Base-by-base conservation (phyloP, 2,888 invertebrate genomes). In the Steinernema scapterisci region DNA sequence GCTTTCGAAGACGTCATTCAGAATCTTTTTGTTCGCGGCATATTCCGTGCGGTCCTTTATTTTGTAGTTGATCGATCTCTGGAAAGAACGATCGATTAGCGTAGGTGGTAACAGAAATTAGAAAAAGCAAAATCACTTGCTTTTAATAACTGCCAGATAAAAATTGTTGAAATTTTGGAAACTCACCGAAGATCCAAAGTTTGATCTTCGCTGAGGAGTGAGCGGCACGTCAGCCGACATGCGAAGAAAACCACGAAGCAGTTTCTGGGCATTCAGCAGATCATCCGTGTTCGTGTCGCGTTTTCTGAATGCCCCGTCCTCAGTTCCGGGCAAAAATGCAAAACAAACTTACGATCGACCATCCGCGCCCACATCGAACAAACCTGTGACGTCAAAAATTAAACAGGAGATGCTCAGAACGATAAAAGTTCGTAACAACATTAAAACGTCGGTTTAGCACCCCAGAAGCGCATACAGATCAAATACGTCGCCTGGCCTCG, bases 1-100 rank as follows among this genome's bases (percentile, higher is more conserved):
- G 38, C 74, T 74, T 70, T 74, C 74, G 38, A 74, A 74, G 23
- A 74, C 74, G 23, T 74, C 71, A 23, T 48, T 52, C 19, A 74
- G 70, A 52, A 74, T 74, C 11, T 52, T 70, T n/a, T 74, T 74
- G 43, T 74, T 74, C 19, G 74, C 54, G 46, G 74, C 52, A 56
- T 70, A 74, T 27, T 74, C 74, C 9, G 74, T 74, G 9, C 44
- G 31, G 27, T 74, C 74, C 25, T 25, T 25, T 21, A 74, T 25
- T 56, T 74, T 74, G 71, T 70, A 74, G 25, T 21, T 54, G 38
- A 74, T 70, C 25, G 74, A 31, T n/a, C 51, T 46, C 74, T 74
- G 48, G 6, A 46, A 73, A 54, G 38, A 9, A 9, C n/a, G n/a
- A n/a, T n/a, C n/a, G n/a, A n/a, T n/a, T n/a, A n/a, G n/a, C n/a